Conservation (phyloP, 2,888 invertebrate species). For the Agrochola circellaris region DNA sequence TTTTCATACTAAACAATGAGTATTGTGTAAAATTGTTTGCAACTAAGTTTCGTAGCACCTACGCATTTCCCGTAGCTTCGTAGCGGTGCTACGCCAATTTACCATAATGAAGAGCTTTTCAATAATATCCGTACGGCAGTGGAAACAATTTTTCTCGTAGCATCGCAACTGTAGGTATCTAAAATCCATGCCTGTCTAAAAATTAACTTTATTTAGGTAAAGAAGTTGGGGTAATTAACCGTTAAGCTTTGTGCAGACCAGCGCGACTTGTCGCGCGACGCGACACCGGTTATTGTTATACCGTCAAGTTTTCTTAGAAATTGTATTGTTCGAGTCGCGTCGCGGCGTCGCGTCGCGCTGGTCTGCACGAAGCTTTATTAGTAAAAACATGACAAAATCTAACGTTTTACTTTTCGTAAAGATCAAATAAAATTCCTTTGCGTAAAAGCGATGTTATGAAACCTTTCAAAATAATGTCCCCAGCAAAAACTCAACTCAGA, state of each 20-base stretch:
- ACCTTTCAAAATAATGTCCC: slow-evolving; percentile 38
- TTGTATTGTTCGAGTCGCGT: no score
- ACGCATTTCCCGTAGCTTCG: slow-evolving; percentile 33
- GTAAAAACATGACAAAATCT: neutral
- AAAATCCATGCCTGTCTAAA: neutral
- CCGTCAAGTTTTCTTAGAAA: no score
- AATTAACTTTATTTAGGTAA: no score
- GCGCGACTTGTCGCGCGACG: no score
- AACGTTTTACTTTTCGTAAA: neutral
- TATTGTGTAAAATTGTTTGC: neutral
- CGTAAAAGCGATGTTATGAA: neutral
- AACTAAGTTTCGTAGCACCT: slow-evolving; percentile 19
- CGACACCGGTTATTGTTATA: no score
- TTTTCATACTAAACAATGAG: neutral
- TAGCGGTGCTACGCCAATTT: slow-evolving; percentile 42
- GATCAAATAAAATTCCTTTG: neutral
- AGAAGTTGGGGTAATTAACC: no score
- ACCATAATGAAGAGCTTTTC: slow-evolving; percentile 2
- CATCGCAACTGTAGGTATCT: neutral
- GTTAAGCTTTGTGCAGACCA: no score
- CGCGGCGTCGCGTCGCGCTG: no score
- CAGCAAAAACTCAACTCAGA: slow-evolving; percentile 6
- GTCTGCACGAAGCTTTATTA: no score
- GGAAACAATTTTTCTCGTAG: neutral
- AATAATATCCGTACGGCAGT: neutral